Conservation (phyloP, 1,140 invertebrate genomes). For the Sminthurinus signatus region DNA sequence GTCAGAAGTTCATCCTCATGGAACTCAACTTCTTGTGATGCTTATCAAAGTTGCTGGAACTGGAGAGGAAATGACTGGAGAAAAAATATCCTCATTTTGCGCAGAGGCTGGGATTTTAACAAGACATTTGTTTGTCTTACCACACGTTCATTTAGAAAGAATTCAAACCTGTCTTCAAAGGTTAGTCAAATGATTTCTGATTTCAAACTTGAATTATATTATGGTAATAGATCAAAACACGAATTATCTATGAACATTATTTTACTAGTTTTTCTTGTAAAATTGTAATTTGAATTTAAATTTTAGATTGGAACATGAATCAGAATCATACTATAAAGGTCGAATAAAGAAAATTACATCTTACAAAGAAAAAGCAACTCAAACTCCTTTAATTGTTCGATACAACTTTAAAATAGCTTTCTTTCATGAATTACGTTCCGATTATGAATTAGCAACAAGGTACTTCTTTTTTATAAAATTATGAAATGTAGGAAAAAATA, state of each 20-base stretch:
- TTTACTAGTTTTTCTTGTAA: no score
- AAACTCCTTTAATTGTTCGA: conserved; percentile 85
- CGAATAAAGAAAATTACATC: conserved; percentile 79
- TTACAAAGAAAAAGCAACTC: conserved; percentile 69
- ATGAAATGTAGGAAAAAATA: no score
- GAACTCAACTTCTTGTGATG: conserved; percentile 79
- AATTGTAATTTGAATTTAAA: conserved; percentile 43
- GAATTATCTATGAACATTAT: background rate
- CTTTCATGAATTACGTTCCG: conserved; percentile 86
- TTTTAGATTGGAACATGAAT: conserved; percentile 91
- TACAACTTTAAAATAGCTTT: conserved; percentile 98
- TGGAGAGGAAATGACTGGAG: conserved; percentile 78
- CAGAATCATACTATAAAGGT: conserved; percentile 84
- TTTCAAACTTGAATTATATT: conserved; percentile 12
- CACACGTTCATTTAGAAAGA: conserved; percentile 45
- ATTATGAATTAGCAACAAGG: conserved; percentile 65
- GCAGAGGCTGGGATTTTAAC: conserved; percentile 82
- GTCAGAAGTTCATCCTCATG: conserved; percentile 62
- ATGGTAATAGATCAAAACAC: background rate
- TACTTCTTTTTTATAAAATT: conserved; percentile 15
- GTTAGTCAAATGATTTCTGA: conserved; percentile 20
- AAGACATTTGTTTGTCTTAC: conserved; percentile 85
- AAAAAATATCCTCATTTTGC: conserved; percentile 81
- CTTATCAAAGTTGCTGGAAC: conserved; percentile 69
- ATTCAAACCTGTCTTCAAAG: conserved; percentile 36